Conservation (phyloP, 2,888 invertebrate genomes). For the Trissolcus japonicus region DNA sequence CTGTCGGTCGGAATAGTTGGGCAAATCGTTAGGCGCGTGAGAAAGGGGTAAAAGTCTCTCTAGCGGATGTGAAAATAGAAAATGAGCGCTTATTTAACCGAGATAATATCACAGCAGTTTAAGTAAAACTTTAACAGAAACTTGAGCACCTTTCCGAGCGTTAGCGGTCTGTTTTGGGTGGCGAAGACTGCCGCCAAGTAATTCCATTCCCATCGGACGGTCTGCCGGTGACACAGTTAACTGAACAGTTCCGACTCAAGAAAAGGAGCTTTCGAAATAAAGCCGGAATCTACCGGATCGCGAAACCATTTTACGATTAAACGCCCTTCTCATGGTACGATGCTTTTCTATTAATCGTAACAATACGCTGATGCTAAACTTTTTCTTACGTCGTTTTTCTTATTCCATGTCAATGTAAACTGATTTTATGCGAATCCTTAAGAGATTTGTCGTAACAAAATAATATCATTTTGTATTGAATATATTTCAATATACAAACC, state of each 20-base stretch:
- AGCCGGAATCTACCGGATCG: conserved; percentile 48
- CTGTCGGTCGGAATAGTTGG: conserved; percentile 56
- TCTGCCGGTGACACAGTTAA: conserved; percentile 60
- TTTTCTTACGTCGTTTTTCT: conserved; percentile 2
- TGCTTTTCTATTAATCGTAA: conserved; percentile 54
- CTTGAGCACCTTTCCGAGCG: conserved; percentile 65
- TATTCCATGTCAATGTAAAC: no score
- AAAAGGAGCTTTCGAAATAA: conserved; percentile 47
- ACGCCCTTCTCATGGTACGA: conserved; percentile 47
- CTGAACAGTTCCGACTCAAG: conserved; percentile 49
- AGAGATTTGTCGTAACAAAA: no score
- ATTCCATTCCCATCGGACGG: conserved; percentile 63
- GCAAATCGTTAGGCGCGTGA: conserved; percentile 45
- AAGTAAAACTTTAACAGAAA: conserved; percentile 67
- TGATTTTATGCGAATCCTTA: no score
- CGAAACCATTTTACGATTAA: conserved; percentile 58
- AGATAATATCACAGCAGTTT: conserved; percentile 67
- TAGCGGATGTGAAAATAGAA: conserved; percentile 59
- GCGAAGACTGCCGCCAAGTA: conserved; percentile 52
- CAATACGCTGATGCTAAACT: conserved; percentile 38
- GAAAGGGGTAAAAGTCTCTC: conserved; percentile 22
- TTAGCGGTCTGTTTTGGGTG: conserved; percentile 61
- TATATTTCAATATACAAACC: no score
- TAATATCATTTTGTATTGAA: no score
- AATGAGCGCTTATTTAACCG: conserved; percentile 65